Conservation (phyloP, 2,888 invertebrate genomes). For the Temnothorax ravouxi region DNA sequence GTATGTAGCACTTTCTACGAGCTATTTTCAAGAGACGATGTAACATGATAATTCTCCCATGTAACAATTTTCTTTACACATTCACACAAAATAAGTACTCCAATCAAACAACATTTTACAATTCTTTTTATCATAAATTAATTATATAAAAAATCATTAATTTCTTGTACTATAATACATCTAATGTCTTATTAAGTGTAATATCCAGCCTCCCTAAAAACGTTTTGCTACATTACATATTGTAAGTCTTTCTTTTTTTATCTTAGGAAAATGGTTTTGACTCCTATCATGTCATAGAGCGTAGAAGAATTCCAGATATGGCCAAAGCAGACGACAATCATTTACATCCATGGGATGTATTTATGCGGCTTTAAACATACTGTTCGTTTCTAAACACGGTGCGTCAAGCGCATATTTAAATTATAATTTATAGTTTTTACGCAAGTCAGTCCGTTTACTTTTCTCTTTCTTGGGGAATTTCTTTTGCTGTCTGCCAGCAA, state of each 20-base stretch:
- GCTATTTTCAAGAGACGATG: slow-evolving; percentile 65
- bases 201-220: slow-evolving; percentile 82
- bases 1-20: slow-evolving; percentile 63
- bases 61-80: slow-evolving; percentile 69
- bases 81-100: slow-evolving; percentile 83
- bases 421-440: slow-evolving; percentile 78
- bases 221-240: slow-evolving; percentile 78
- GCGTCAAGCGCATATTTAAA: slow-evolving; percentile 79
- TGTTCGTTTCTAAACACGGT: slow-evolving; percentile 78
- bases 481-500: slow-evolving; percentile 76
- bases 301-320: slow-evolving; percentile 82
- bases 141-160: slow-evolving; percentile 85
- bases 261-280: slow-evolving; percentile 83
- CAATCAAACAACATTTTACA: slow-evolving; percentile 82
- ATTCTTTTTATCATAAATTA: slow-evolving; percentile 84
- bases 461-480: slow-evolving; percentile 70
- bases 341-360: slow-evolving; percentile 84
- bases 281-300: slow-evolving; percentile 83
- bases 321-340: slow-evolving; percentile 78
- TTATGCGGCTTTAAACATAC: slow-evolving; percentile 78
- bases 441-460: slow-evolving; percentile 67
- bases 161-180: slow-evolving; percentile 84
- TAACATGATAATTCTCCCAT: slow-evolving; percentile 63
- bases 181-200: slow-evolving; percentile 81
- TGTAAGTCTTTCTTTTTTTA: slow-evolving; percentile 78